A percentile compares a stretch with the other conserved stretches of the same genome.
phyloP scores from a whole-genome alignment of 2,888 invertebrate genomes.

The Tethea ocularis region DNA sequence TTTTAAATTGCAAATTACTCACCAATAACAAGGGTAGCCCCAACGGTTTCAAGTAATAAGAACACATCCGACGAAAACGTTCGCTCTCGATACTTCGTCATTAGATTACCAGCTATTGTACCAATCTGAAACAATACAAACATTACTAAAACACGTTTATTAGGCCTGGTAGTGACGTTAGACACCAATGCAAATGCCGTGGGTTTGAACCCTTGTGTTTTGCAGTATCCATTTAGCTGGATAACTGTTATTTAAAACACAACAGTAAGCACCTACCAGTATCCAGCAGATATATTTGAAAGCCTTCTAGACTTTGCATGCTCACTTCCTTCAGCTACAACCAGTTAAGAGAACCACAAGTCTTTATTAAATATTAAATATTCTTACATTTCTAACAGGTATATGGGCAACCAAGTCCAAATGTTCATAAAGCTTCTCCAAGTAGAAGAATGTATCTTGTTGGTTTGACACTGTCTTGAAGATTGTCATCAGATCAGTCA shows the following conservation, averaged over 20 bases:
- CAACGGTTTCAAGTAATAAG: constrained; percentile 70
- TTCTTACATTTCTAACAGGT: constrained; percentile 87
- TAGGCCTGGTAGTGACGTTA: background rate
- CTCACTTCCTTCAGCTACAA: constrained; percentile 3
- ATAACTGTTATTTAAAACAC: too few species aligned
- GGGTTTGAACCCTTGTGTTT: too few species aligned
- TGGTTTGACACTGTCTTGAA: constrained; percentile 47
- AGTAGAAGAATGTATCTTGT: constrained; percentile 79
- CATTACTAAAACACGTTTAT: constrained; percentile 1
- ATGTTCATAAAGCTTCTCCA: constrained; percentile 84
- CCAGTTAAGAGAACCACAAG: too few species aligned
- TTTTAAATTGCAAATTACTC: constrained; percentile 24
- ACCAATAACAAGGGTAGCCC: constrained; percentile 61
- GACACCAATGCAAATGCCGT: background rate
- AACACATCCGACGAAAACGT: constrained; percentile 89
- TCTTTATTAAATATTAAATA: background rate
- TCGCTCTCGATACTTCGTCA: constrained; percentile 85
- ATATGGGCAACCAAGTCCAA: constrained; percentile 87
- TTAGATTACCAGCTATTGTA: constrained; percentile 88
- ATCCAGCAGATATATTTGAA: too few species aligned
- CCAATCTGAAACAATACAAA: constrained; percentile 76
- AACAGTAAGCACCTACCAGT: too few species aligned
- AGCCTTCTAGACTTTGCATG: too few species aligned
- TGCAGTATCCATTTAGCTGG: too few species aligned
- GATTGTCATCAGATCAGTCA: constrained; percentile 78